A percentile compares a stretch with the other conserved stretches of the same genome.
These are phyloP conservation scores for Opisthocomus hoazin DNA, from an alignment of 2,113 vertebrate species.

Conservation along the genomic window DNA sequence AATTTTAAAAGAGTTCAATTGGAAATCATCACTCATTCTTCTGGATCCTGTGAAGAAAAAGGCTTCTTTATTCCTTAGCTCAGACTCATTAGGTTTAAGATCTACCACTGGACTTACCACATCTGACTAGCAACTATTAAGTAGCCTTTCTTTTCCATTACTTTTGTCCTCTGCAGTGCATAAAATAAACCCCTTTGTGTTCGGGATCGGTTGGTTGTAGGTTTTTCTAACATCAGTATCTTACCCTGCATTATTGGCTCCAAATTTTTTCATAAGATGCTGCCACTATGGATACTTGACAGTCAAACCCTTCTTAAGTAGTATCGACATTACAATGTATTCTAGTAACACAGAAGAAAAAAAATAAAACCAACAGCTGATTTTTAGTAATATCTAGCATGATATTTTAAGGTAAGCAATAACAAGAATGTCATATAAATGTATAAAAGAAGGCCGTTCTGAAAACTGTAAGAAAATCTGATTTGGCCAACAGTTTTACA, in stretches of 20 bases:
- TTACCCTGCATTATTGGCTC: neutral
- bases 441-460: neutral
- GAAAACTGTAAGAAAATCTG: slow-evolving; percentile 29
- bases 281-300: neutral
- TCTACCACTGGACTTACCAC: neutral
- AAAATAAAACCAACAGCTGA: neutral
- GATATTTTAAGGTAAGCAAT: slow-evolving; percentile 16
- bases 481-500: slow-evolving; percentile 33
- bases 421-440: neutral
- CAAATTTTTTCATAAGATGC: neutral
- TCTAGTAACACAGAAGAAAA: neutral
- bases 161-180: neutral
- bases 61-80: neutral
- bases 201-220: neutral
- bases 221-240: neutral
- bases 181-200: neutral
- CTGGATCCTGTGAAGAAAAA: neutral
- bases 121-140: neutral
- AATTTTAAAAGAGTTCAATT: neutral
- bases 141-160: neutral
- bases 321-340: neutral
- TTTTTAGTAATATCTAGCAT: neutral
- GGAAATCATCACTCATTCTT: slow-evolving; percentile 14
- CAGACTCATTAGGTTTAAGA: neutral
- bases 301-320: neutral